A percentile compares a stretch with the other conserved stretches of the same genome.
phyloP scores from a whole-genome alignment of 2,888 invertebrate species.

The Unio delphinus region DNA sequence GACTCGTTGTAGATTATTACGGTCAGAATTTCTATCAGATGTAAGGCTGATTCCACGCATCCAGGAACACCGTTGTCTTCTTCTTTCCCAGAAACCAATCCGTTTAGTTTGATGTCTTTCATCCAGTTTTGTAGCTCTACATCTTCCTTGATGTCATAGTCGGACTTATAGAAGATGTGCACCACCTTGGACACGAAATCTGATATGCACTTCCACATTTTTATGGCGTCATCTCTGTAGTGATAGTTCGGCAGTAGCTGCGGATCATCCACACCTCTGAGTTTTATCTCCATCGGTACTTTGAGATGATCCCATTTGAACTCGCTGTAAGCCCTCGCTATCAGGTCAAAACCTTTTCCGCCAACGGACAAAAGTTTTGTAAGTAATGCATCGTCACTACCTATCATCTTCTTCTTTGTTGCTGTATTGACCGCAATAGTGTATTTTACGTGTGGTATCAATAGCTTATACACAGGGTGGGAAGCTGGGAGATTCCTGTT shows the following conservation, averaged over 20 bases:
- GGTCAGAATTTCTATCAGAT: constrained; percentile 21
- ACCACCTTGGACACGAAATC: constrained; percentile 21
- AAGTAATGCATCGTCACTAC: constrained; percentile 25
- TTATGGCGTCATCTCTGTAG: constrained; percentile 29
- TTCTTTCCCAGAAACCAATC: constrained; percentile 14
- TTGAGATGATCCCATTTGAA: constrained; percentile 21
- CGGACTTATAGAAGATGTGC: constrained; percentile 20
- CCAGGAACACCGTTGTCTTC: constrained; percentile 23
- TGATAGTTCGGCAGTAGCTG: constrained; percentile 27
- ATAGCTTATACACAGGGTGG: constrained; percentile 32
- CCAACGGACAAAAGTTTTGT: constrained; percentile 20
- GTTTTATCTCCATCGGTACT: constrained; percentile 13
- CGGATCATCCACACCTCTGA: constrained; percentile 22
- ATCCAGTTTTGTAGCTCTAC: constrained; percentile 25
- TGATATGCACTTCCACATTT: constrained; percentile 20
- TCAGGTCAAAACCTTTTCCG: constrained; percentile 9
- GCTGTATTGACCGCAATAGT: constrained; percentile 23
- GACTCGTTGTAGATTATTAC: constrained; percentile 28
- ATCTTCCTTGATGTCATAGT: constrained; percentile 20
- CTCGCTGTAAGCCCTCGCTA: constrained; percentile 13
- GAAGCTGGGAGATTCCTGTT: constrained; percentile 25
- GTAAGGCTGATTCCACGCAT: constrained; percentile 12
- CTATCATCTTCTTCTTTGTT: constrained; percentile 19
- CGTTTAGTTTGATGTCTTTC: constrained; percentile 22
- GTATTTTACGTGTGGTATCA: constrained; percentile 26